Base-by-base conservation (phyloP, 2,888 invertebrate genomes). In the Acholoe squamosa region DNA sequence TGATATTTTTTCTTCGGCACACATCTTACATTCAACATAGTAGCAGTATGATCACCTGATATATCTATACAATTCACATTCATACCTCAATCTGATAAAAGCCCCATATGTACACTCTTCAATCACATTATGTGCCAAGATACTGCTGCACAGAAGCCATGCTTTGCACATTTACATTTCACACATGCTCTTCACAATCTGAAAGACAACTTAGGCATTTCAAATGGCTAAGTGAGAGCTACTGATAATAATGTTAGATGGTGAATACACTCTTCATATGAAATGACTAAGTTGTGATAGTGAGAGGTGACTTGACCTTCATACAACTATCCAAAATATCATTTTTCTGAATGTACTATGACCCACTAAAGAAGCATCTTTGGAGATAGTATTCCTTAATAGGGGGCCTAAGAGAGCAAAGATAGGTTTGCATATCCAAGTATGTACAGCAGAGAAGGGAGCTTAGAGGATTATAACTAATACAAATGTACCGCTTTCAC, bases 211-310 rank as follows among this genome's bases (percentile, higher is more conserved):
- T 61, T 61, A n/a, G 1, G n/a, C 61, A 61, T 61, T 61, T 61
- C 61, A 43, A 43, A 43, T 43, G 43, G 3, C 43, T 10, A 3
- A 43, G 43, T 43, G 43, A 43, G 3, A 43, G 43, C 10, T 43
- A 43, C 43, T 43, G 43, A 3, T 43, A 43, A 3, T 43, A 43
- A 43, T 43, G 43, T 3, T 43, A 43, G 61, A 61, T 61, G 61
- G 61, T 61, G 22, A n/a, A 19, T 19, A 19, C 61, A n/a, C 22
- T n/a, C n/a, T 61, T 19, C 12, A 61, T 19, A 61, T 61, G 61
- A 61, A 61, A 61, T 61, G 61, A 19, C 61, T 61, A 61, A 61
- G 61, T 61, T 61, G 61, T 61, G 61, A 61, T 7, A 61, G 61
- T 61, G 61, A 61, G 61, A 61, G 61, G 3, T n/a, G 22, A 61